Base-by-base conservation (phyloP, 2,113 vertebrate species). In the Shinisaurus crocodilurus region DNA sequence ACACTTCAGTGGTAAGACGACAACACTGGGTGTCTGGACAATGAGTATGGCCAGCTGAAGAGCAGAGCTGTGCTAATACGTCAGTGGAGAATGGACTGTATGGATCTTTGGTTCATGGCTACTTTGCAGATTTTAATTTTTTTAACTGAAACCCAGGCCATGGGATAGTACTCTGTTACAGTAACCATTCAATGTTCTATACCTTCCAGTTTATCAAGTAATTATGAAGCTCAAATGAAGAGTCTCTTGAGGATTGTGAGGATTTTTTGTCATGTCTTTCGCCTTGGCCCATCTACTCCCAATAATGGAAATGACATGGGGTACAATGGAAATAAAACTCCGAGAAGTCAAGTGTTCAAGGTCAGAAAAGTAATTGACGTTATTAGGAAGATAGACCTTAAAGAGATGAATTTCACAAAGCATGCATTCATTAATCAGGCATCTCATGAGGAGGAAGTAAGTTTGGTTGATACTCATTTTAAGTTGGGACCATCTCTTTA, bases 251-350 rank as follows among this genome's bases (percentile, higher is more conserved):
- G 98, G 96, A 99, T 99, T 76, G 97, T 99, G 95, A 98, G 99
- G 91, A 99, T 99, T 95, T 99, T 99, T 97, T 99, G 99, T 96
- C 98, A 99, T 63, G 98, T 99, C 88, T 99, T 99, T 96, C 98
- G 98, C 77, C 97, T 99, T 90, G 99, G 99, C 72, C 99, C 99
- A 48, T 99, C 98, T 50, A 98, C 98, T 63, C 98, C 98, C 50
- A 99, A 97, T 98, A 99, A 98, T 94, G 98, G 99, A 95, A 99
- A 98, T 60, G 99, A 99, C 96, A 98, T 99, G 98, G 98, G 98
- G 94, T 99, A 99, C 98, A 99, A 99, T 82, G 99, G 99, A 94
- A 99, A 99, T 98, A 99, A 99, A 98, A 99, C 99, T 37, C 97
- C 98, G 90, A 98, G 98, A 96, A 99, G 97, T 97, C 99, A 99